Conservation (phyloP, 2,113 vertebrate genomes). For the Dromiciops gliroides region DNA sequence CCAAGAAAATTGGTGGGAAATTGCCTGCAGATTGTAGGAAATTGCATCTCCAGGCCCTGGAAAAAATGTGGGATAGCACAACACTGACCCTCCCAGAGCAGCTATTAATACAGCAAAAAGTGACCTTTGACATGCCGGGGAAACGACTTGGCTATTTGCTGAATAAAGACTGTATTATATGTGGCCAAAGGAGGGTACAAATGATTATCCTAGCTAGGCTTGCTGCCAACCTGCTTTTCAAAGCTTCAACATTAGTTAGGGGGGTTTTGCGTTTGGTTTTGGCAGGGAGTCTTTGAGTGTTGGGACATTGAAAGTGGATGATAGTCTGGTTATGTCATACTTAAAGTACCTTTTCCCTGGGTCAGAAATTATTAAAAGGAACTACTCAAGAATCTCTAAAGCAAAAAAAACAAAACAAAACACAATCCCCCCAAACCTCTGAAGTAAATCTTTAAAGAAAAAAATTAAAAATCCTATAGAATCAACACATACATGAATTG, state of each 20-base stretch:
- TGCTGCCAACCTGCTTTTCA: conserved; percentile 71
- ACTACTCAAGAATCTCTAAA: conserved; percentile 47
- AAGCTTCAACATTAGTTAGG: conserved; percentile 74
- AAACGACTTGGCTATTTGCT: conserved; percentile 87
- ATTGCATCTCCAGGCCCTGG: conserved; percentile 88
- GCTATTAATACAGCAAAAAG: conserved; percentile 88
- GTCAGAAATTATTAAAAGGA: conserved; percentile 61
- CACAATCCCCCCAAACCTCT: not conserved
- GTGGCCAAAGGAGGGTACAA: conserved; percentile 81
- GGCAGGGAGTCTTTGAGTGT: conserved; percentile 35
- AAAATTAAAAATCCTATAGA: conserved; percentile 42
- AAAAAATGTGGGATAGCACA: conserved; percentile 88
- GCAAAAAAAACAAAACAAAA: not conserved
- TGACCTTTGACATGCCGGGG: conserved; percentile 85
- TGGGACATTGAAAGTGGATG: conserved; percentile 25
- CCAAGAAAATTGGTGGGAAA: conserved; percentile 91
- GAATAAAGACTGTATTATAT: conserved; percentile 86
- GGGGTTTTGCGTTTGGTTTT: conserved; percentile 60
- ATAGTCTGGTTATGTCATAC: conserved; percentile 44
- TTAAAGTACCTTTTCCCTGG: conserved; percentile 39
- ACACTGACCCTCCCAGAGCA: conserved; percentile 88
- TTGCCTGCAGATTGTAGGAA: conserved; percentile 91
- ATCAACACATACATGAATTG: not conserved
- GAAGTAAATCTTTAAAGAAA: conserved; percentile 56
- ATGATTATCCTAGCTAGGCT: conserved; percentile 79